phyloP scores from a whole-genome alignment of 2,888 invertebrate genomes.

The Phymatocera aterrima region DNA sequence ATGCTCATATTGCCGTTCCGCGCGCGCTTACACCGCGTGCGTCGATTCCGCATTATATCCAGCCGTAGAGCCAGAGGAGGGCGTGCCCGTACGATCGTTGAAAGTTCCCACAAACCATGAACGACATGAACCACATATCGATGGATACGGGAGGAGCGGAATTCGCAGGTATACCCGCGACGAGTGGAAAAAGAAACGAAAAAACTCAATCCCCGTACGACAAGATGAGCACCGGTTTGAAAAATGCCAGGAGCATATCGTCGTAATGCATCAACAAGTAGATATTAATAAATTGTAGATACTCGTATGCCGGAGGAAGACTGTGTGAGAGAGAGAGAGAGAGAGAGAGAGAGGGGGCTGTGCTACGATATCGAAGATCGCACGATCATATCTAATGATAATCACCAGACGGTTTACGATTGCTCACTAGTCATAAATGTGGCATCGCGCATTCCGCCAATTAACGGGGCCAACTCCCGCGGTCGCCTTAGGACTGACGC shows the following conservation, averaged over 20 bases:
- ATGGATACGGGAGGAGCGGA: too few relatives aligned
- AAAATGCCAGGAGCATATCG: slow-evolving; percentile 7
- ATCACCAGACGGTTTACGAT: slow-evolving; percentile 63
- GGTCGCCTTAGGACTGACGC: slow-evolving; percentile 29
- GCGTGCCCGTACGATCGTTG: neutral
- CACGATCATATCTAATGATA: slow-evolving; percentile 66
- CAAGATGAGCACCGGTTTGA: slow-evolving; percentile 29
- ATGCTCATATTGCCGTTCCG: neutral
- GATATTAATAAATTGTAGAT: slow-evolving; percentile 53
- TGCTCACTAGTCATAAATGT: slow-evolving; percentile 57
- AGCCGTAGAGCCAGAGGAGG: neutral
- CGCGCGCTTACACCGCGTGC: too few relatives aligned
- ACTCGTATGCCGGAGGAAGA: too few relatives aligned
- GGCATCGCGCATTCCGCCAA: slow-evolving; percentile 58
- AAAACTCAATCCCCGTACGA: neutral
- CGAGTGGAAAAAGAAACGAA: neutral
- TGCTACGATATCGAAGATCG: slow-evolving; percentile 44
- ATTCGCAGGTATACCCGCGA: neutral
- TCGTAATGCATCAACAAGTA: slow-evolving; percentile 40
- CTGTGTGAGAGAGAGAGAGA: slow-evolving; percentile 46
- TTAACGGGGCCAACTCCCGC: slow-evolving; percentile 56
- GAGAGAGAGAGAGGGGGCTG: slow-evolving; percentile 40
- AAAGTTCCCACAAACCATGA: neutral
- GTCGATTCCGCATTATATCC: neutral
- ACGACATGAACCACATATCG: too few relatives aligned